Evolutionary conservation across 2,113 vertebrate species (phyloP).

Genomic region (Rhadina sibilatrix): DNA sequence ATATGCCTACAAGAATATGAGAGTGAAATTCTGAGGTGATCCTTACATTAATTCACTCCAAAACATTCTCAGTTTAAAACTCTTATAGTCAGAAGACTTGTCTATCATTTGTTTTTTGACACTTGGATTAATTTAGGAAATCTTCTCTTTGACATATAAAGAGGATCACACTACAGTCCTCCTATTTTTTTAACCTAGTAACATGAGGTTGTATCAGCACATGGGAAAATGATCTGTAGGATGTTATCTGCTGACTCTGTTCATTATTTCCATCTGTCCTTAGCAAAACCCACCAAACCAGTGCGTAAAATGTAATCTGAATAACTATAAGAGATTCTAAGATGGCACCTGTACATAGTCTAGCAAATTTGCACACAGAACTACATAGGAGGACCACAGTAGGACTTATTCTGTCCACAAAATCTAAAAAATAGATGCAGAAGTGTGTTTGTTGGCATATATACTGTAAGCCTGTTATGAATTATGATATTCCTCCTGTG

Average conservation of each 20-base stretch:
- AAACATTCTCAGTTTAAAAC: background rate
- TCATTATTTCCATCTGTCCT: background rate
- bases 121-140: background rate
- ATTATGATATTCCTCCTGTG: background rate
- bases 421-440: background rate
- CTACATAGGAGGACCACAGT: background rate
- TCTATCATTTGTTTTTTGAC: background rate
- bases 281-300: background rate
- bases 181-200: background rate
- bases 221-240: background rate
- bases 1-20: background rate
- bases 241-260: background rate
- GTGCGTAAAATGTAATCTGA: background rate
- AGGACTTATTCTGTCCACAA: background rate
- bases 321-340: background rate
- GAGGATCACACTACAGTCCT: background rate
- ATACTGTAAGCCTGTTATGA: background rate
- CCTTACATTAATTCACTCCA: background rate
- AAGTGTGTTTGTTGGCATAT: background rate
- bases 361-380: background rate
- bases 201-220: background rate
- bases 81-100: fast-evolving
- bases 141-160: background rate
- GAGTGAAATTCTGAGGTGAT: background rate
- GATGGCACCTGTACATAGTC: fast-evolving